These are phyloP conservation scores for Hephaestus fuliginosus DNA, from an alignment of 2,797 vertebrate species.

Conservation along the genomic window DNA sequence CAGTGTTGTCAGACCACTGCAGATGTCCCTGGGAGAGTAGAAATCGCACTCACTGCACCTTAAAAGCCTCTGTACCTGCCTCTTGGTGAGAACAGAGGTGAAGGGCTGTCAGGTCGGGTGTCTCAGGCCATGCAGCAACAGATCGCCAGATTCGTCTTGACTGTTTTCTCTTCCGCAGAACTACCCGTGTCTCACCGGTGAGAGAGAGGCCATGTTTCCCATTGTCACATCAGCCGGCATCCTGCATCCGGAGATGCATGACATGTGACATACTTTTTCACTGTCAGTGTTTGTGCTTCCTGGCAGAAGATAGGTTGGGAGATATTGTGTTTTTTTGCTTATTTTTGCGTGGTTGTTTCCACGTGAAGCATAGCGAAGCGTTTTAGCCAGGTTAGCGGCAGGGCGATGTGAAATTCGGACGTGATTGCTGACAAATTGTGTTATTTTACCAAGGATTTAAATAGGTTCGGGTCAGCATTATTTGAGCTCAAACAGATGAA, in stretches of 20 bases:
- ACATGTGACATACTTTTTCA: conserved; percentile 56
- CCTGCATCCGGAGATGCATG: conserved; percentile 56
- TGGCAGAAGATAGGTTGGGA: background rate
- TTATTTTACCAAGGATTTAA: conserved; percentile 21
- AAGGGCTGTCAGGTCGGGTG: conserved; percentile 40
- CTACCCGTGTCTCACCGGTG: conserved; percentile 56
- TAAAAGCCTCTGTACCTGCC: conserved; percentile 10
- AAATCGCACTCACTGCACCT: background rate
- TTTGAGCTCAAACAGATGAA: conserved; percentile 36
- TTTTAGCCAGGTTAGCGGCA: background rate
- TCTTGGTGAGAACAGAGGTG: conserved; percentile 16
- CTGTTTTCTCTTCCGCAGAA: conserved; percentile 52
- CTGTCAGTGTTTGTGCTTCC: conserved; percentile 47
- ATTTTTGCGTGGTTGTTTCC: background rate
- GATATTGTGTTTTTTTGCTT: conserved; percentile 4
- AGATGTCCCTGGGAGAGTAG: background rate
- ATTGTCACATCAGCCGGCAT: conserved; percentile 64
- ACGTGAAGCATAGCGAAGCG: background rate
- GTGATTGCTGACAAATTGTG: background rate
- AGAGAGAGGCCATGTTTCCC: conserved; percentile 57
- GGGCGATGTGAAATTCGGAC: background rate
- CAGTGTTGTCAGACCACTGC: background rate
- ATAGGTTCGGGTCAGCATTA: conserved; percentile 25
- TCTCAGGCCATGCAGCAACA: conserved; percentile 30
- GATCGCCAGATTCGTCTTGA: conserved; percentile 49